A percentile compares a stretch with the other conserved stretches of the same genome.
phyloP scores from a whole-genome alignment of 2,888 invertebrate species.

The Agrotis puta region DNA sequence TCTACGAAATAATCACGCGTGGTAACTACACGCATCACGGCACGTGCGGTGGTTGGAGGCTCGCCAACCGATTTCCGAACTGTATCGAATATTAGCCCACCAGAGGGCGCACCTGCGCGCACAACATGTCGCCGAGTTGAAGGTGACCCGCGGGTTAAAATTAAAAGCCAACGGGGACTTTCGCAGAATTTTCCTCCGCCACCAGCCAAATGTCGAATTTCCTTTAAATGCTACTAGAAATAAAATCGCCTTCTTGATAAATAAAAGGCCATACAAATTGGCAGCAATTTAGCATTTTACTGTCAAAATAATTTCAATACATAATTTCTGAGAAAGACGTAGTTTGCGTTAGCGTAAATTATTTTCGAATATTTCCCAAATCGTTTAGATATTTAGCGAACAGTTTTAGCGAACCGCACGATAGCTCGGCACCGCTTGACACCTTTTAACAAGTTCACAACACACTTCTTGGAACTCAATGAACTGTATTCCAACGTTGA shows the following conservation, averaged over 20 bases:
- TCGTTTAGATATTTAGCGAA: conserved; percentile 43
- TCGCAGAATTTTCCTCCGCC: conserved; percentile 58
- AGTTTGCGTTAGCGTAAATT: conserved; percentile 40
- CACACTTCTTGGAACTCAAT: conserved; percentile 52
- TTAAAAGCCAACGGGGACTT: conserved; percentile 63
- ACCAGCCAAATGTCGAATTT: conserved; percentile 60
- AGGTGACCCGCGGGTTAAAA: conserved; percentile 66
- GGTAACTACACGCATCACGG: conserved; percentile 51
- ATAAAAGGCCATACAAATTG: conserved; percentile 50
- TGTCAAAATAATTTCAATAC: conserved; percentile 39
- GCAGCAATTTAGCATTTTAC: conserved; percentile 25
- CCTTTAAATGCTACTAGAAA: conserved; percentile 45
- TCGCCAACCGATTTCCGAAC: conserved; percentile 68
- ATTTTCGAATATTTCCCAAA: conserved; percentile 32
- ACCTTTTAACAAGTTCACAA: conserved; percentile 49
- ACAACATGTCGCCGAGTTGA: conserved; percentile 57
- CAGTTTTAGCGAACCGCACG: conserved; percentile 39
- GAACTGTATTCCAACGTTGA: conserved; percentile 30
- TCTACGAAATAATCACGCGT: conserved; percentile 37
- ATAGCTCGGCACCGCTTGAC: conserved; percentile 22
- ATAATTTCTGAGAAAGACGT: conserved; percentile 52
- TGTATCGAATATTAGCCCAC: conserved; percentile 57
- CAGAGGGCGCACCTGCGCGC: conserved; percentile 67
- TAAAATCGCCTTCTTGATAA: conserved; percentile 41
- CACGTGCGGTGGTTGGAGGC: conserved; percentile 70